phyloP scores from a whole-genome alignment of 1,140 invertebrate species.

The Drosophila sp. region DNA sequence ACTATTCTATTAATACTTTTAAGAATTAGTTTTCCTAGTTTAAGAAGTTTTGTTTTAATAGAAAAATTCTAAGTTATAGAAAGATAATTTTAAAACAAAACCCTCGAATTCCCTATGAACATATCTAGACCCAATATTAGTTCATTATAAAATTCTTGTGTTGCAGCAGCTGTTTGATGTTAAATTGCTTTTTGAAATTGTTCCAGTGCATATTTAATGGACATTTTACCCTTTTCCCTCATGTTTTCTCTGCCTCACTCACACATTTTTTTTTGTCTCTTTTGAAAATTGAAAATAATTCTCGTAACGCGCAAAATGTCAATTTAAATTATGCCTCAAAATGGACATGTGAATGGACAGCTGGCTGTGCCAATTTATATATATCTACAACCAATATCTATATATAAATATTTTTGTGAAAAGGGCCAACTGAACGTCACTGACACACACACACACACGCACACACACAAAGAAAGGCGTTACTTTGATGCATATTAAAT shows the following conservation, averaged over 20 bases:
- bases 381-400: constrained; percentile 6
- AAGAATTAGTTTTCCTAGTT: no score
- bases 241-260: neutral
- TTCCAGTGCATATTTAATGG: constrained; percentile 29
- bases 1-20: no score
- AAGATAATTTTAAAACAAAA: no score
- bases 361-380: constrained; percentile 55
- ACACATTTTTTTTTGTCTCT: neutral
- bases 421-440: constrained; percentile 51
- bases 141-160: neutral
- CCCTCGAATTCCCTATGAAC: no score
- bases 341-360: constrained; percentile 68
- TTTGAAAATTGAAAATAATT: constrained; percentile 49
- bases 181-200: neutral
- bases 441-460: constrained; percentile 25
- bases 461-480: constrained; percentile 2
- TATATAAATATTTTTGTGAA: constrained; percentile 1
- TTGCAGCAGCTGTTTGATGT: no score
- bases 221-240: neutral
- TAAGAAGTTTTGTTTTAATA: no score
- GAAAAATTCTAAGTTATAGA: no score
- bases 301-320: constrained; percentile 56
- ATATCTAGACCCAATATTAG: no score
- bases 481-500: constrained; percentile 24
- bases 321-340: constrained; percentile 69